A percentile compares a stretch with the other conserved stretches of the same genome.
phyloP scores from a whole-genome alignment of 2,113 vertebrate species.

The Gasterosteus aculeatus region DNA sequence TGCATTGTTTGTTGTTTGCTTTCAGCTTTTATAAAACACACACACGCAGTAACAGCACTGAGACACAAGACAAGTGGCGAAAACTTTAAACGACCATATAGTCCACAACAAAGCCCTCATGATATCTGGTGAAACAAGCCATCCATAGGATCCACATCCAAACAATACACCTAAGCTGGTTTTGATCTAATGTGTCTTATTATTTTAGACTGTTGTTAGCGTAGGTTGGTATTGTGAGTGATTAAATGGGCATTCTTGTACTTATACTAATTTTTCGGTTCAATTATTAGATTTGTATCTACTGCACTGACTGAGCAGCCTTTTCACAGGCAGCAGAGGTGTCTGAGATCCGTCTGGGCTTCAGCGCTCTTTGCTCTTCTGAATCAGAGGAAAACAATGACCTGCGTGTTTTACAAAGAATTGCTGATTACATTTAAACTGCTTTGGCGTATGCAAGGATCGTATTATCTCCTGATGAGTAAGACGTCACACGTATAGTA shows the following conservation, averaged over 20 bases:
- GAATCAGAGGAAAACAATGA: conserved; percentile 1
- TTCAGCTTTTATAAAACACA: neutral
- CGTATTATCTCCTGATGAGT: neutral
- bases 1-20: neutral
- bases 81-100: neutral
- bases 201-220: neutral
- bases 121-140: neutral
- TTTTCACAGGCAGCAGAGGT: conserved; percentile 19
- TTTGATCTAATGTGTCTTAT: neutral
- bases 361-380: neutral
- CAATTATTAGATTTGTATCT: neutral
- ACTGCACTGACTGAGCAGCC: neutral
- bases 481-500: conserved; percentile 4
- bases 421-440: neutral
- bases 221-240: neutral
- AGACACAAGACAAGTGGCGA: neutral
- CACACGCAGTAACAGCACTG: neutral
- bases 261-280: neutral
- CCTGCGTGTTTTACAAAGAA: conserved; percentile 2
- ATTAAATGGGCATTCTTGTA: conserved; percentile 12
- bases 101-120: neutral
- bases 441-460: neutral
- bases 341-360: neutral
- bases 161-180: neutral
- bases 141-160: neutral